A percentile compares a stretch with the other conserved stretches of the same genome.
Evolutionary conservation across 2,888 invertebrate genomes (phyloP).

Genomic region (Xiphydria camelus): DNA sequence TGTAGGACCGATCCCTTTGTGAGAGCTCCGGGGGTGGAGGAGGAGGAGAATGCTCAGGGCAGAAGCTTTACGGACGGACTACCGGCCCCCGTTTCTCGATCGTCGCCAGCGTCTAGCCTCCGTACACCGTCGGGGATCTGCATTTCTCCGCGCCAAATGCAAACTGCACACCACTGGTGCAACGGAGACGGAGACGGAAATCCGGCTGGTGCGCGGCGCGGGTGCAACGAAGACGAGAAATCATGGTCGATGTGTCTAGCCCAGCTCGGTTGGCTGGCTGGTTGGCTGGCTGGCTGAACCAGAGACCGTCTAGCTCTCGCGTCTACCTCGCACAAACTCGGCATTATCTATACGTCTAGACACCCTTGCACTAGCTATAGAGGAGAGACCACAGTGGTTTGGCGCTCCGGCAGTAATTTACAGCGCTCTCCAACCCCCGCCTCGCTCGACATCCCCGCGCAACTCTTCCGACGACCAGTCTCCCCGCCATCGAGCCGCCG

Average conservation of each 20-base stretch:
- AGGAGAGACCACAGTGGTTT: slow-evolving; percentile 45
- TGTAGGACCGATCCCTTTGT: no score
- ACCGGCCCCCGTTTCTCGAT: slow-evolving; percentile 31
- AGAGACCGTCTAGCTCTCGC: slow-evolving; percentile 47
- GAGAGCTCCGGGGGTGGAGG: no score
- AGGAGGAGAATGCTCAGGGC: no score
- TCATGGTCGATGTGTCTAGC: slow-evolving; percentile 44
- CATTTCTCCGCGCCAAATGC: slow-evolving; percentile 30
- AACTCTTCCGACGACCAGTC: no score
- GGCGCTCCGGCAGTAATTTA: slow-evolving; percentile 48
- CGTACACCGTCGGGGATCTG: slow-evolving; percentile 40
- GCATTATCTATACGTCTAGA: slow-evolving; percentile 51
- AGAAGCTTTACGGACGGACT: no score
- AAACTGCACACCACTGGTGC: neutral
- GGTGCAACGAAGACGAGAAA: slow-evolving; percentile 12
- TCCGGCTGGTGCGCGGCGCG: slow-evolving; percentile 24
- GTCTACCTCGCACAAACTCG: slow-evolving; percentile 47
- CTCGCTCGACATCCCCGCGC: no score
- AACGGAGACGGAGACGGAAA: slow-evolving; percentile 24
- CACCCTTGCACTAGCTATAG: slow-evolving; percentile 44
- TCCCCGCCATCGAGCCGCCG: no score
- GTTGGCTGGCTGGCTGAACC: slow-evolving; percentile 44
- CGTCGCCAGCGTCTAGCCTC: slow-evolving; percentile 29
- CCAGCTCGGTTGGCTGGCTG: slow-evolving; percentile 41
- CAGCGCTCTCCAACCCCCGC: slow-evolving; percentile 41